Evolutionary conservation across 2,888 invertebrate genomes (phyloP).

Genomic region (Lepidocyrtoides sp.): DNA sequence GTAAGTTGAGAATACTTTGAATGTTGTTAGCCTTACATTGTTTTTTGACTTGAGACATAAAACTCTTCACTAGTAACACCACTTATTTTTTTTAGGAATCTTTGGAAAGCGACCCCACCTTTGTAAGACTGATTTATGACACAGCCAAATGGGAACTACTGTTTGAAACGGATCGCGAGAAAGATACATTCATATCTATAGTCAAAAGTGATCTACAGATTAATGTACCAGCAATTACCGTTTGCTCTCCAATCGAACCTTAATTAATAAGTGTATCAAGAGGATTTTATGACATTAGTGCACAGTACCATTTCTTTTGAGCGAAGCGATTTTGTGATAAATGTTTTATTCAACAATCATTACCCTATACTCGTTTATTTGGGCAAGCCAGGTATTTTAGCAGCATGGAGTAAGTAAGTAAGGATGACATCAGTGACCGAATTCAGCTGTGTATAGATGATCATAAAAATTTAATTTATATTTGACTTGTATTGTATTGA

Average conservation of each 20-base stretch:
- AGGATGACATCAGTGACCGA: background rate
- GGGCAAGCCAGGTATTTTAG: background rate
- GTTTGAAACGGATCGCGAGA: slow-evolving; percentile 84
- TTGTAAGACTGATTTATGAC: slow-evolving; percentile 82
- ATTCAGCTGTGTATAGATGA: background rate
- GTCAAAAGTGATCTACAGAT: slow-evolving; percentile 63
- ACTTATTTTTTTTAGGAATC: slow-evolving; percentile 79
- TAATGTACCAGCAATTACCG: slow-evolving; percentile 68
- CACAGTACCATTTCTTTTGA: background rate
- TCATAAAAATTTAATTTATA: background rate
- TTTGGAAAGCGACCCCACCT: slow-evolving; percentile 82
- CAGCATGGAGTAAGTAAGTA: background rate
- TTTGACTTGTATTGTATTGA: background rate
- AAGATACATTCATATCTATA: slow-evolving; percentile 58
- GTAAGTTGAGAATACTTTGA: slow-evolving; percentile 68
- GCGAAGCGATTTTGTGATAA: background rate
- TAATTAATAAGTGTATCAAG: too few relatives aligned
- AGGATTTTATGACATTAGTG: too few relatives aligned
- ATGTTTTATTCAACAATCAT: too few relatives aligned
- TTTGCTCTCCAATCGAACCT: slow-evolving; percentile 72
- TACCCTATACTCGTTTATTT: background rate
- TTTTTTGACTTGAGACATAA: too few relatives aligned
- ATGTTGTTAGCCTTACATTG: background rate
- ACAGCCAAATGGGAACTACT: slow-evolving; percentile 82
- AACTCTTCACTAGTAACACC: too few relatives aligned